Conservation (phyloP, 2,113 vertebrate genomes). For the Psammodynastes pulverulentus region DNA sequence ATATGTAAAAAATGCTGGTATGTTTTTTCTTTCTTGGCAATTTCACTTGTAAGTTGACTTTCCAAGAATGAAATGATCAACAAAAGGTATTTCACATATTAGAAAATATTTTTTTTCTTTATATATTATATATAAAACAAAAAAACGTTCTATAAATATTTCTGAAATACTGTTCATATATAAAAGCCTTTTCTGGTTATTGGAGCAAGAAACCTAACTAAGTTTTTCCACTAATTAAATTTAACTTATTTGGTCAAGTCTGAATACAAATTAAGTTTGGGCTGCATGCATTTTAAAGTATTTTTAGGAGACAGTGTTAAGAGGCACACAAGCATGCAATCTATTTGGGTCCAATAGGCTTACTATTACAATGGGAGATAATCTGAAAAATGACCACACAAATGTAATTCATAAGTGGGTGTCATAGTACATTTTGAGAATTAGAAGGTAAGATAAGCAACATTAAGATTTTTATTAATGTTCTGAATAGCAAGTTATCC, state of each 20-base stretch:
- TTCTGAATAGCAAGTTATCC: constrained; percentile 1
- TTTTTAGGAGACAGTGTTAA: not conserved
- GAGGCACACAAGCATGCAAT: not conserved
- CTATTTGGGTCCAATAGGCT: not conserved
- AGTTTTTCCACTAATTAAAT: not conserved
- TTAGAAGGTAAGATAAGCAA: not conserved
- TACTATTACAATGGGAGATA: not conserved
- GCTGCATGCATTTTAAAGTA: not conserved
- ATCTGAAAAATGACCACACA: not conserved
- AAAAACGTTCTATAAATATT: not conserved
- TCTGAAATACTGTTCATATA: not conserved
- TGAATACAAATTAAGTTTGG: not conserved
- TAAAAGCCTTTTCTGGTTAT: not conserved
- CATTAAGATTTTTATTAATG: constrained; percentile 21
- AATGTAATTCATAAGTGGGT: not conserved
- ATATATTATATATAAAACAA: not conserved
- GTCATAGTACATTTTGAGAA: not conserved
- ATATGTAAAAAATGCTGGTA: not conserved
- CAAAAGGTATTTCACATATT: not conserved
- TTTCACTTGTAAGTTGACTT: not conserved
- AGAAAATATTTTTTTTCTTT: not conserved
- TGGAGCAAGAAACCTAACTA: not conserved
- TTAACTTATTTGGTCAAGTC: not conserved
- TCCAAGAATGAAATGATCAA: not conserved
- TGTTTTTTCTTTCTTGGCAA: not conserved